These are phyloP conservation scores for Sinocyclocheilus anophthalmus DNA, from an alignment of 2,113 vertebrate species.

Conservation along the genomic window DNA sequence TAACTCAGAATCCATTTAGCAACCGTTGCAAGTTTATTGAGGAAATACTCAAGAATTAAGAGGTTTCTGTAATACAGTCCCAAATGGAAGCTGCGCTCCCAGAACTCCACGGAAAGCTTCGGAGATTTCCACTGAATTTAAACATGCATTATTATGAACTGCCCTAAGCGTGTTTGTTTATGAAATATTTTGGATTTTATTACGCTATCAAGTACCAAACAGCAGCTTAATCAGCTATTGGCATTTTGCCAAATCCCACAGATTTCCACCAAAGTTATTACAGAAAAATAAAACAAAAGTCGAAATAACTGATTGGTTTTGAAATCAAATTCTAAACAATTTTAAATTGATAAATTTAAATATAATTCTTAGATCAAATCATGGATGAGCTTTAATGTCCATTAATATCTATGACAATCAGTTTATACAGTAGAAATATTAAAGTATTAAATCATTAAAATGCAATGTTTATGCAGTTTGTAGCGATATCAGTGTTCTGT, in stretches of 20 bases:
- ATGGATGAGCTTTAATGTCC: not conserved
- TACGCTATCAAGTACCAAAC: not conserved
- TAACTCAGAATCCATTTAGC: too few species aligned
- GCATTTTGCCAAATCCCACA: too few species aligned
- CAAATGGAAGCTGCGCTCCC: too few species aligned
- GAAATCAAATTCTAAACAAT: not conserved
- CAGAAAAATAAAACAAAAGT: not conserved
- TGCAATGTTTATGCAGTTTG: not conserved
- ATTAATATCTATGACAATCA: not conserved
- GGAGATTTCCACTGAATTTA: not conserved
- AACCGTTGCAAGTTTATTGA: too few species aligned
- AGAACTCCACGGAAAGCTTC: too few species aligned
- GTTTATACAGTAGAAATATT: not conserved
- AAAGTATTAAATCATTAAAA: not conserved
- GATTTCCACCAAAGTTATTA: not conserved
- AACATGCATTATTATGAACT: not conserved
- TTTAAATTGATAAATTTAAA: not conserved
- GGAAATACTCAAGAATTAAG: too few species aligned
- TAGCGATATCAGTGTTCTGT: not conserved
- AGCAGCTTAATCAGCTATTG: not conserved
- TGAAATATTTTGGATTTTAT: not conserved
- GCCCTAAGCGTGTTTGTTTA: not conserved
- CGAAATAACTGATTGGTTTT: not conserved
- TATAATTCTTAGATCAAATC: too few species aligned
- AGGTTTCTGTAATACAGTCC: too few species aligned